Conservation (phyloP, 1,140 invertebrate species). For the fruit fly (Drosophila melanogaster) region Release_6_plus_ISO1_MT NT_037436.4:17450501-17451000, state of each 20-base stretch:
- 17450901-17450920: constrained; percentile 39
- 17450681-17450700: constrained; percentile 64
- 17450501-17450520: constrained; percentile 91
- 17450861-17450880: constrained; percentile 85
- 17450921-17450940: constrained; percentile 19
- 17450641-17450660: constrained; percentile 65
- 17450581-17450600: constrained; percentile 98
- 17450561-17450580: constrained; percentile 99
- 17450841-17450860: constrained; percentile 86
- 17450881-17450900: constrained; percentile 84
- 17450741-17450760: constrained; percentile 58
- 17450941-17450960: constrained; percentile 26
- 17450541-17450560: constrained; percentile 99
- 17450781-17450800: background rate
- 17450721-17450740: constrained; percentile 61
- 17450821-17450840: constrained; percentile 85
- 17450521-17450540: constrained; percentile 98
- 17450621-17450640: constrained; percentile 82
- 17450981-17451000: constrained; percentile 34
- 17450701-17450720: constrained; percentile 52
- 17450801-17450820: constrained; percentile 42
- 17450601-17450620: constrained; percentile 93
- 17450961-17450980: constrained; percentile 46
- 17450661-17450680: constrained; percentile 35
- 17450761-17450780: constrained; percentile 20